These are phyloP conservation scores for Fissipunctia ypsillon DNA, from an alignment of 2,888 invertebrate species.

Conservation along the genomic window DNA sequence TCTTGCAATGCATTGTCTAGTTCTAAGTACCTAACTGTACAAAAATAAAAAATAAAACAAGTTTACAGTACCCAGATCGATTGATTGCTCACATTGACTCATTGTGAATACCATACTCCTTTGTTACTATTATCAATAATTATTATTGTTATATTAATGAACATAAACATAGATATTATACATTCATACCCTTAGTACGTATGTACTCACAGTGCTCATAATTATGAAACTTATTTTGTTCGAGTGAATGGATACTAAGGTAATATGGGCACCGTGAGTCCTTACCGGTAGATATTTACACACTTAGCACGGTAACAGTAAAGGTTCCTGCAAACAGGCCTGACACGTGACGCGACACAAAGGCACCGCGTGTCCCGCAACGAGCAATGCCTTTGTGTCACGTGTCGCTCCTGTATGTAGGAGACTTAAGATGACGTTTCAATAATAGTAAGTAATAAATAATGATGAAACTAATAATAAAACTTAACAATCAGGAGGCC, in stretches of 20 bases:
- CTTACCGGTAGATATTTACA: no score
- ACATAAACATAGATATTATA: not conserved
- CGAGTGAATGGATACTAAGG: not conserved
- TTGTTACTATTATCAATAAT: conserved; percentile 1
- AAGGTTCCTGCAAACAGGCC: no score
- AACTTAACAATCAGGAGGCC: no score
- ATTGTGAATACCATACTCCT: not conserved
- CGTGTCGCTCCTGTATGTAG: no score
- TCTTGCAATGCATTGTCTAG: no score
- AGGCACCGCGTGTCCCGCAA: no score
- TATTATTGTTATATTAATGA: not conserved
- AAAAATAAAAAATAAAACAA: not conserved
- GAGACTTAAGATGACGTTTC: no score
- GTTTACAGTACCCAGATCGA: not conserved
- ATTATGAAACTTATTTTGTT: not conserved
- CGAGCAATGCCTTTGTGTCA: no score
- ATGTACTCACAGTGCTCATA: not conserved
- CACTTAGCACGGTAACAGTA: no score
- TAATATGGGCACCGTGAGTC: not conserved
- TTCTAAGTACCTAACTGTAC: not conserved
- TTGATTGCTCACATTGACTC: not conserved
- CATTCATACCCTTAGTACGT: not conserved
- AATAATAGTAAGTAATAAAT: no score
- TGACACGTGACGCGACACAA: no score
- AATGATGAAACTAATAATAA: no score